A percentile compares a stretch with the other conserved stretches of the same genome.
These are phyloP conservation scores for Muscina levida DNA, from an alignment of 2,888 invertebrate species.

Conservation along the genomic window DNA sequence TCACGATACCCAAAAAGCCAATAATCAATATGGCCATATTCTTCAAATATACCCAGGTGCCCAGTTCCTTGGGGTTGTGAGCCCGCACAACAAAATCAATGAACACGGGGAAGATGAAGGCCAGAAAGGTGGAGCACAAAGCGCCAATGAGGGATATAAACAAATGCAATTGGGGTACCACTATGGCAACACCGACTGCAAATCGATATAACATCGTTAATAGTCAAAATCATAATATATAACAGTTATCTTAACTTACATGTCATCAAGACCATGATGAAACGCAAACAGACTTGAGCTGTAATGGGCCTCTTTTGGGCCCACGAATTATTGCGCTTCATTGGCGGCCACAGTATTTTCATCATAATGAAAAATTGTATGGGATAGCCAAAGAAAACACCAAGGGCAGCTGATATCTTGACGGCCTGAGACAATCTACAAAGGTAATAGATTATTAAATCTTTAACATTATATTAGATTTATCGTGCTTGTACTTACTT, in stretches of 20 bases:
- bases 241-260: conserved; percentile 84
- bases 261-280: conserved; percentile 87
- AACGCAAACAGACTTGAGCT: conserved; percentile 86
- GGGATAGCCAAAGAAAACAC: conserved; percentile 94
- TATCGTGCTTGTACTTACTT: conserved; percentile 70
- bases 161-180: conserved; percentile 90
- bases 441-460: not conserved
- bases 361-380: conserved; percentile 98
- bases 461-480: not conserved
- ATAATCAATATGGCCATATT: conserved; percentile 84
- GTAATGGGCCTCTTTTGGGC: conserved; percentile 82
- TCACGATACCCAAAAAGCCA: conserved; percentile 86
- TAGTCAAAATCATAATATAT: not conserved
- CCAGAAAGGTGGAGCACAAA: conserved; percentile 92
- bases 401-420: conserved; percentile 89
- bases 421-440: conserved; percentile 89
- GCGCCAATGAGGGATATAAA: conserved; percentile 96
- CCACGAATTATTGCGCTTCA: conserved; percentile 82
- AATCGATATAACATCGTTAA: conserved; percentile 65
- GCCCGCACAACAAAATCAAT: conserved; percentile 88
- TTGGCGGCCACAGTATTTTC: conserved; percentile 91
- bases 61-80: conserved; percentile 82
- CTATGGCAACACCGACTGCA: conserved; percentile 90
- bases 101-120: conserved; percentile 92
- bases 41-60: conserved; percentile 81